These are phyloP conservation scores for Vulpes lagopus DNA, from an alignment of 2,113 vertebrate species.

Conservation along the genomic window DNA sequence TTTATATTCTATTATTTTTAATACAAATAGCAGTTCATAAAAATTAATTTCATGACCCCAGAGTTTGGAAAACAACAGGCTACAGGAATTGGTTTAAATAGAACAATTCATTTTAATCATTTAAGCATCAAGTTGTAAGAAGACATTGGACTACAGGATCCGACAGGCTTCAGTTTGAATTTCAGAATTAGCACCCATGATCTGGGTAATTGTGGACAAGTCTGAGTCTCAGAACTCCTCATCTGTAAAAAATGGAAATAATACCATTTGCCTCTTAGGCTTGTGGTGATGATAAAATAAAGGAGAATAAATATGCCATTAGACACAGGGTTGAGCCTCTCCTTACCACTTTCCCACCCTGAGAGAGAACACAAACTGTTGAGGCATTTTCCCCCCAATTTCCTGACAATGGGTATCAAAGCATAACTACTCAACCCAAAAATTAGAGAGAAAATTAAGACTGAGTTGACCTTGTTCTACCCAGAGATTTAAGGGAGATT, in stretches of 20 bases:
- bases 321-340: background rate
- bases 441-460: conserved; percentile 64
- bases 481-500: conserved; percentile 63
- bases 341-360: background rate
- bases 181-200: background rate
- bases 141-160: background rate
- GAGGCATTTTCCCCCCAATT: background rate
- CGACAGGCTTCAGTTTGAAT: background rate
- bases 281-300: conserved; percentile 13
- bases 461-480: conserved; percentile 61
- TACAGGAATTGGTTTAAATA: conserved; percentile 29
- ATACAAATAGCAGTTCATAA: conserved; percentile 29
- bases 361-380: background rate
- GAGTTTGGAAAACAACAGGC: conserved; percentile 10
- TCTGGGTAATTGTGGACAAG: background rate
- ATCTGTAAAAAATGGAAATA: conserved; percentile 10
- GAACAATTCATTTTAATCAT: conserved; percentile 21
- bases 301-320: background rate
- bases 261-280: background rate
- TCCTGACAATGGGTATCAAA: conserved; percentile 47
- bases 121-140: background rate
- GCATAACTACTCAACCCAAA: conserved; percentile 40
- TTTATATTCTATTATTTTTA: conserved; percentile 37
- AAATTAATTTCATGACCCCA: conserved; percentile 25
- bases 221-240: background rate